These are phyloP conservation scores for Botia kubotai DNA, from an alignment of 2,797 vertebrate genomes.

Conservation along the genomic window DNA sequence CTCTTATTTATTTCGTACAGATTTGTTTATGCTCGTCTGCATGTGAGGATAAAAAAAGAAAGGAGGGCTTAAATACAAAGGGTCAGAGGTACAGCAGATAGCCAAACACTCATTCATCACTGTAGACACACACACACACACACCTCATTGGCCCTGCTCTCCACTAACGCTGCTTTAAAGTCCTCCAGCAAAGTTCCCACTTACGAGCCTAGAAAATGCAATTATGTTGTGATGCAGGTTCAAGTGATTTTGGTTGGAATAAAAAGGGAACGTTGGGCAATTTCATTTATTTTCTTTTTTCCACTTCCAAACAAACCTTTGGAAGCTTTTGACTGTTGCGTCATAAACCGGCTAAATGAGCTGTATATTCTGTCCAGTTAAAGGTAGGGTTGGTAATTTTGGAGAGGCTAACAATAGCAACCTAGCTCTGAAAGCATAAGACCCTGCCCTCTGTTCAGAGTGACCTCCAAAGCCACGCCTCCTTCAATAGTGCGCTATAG, in stretches of 20 bases:
- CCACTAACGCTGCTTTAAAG: conserved; percentile 1
- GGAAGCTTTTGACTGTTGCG: background rate
- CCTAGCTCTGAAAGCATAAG: too few relatives aligned
- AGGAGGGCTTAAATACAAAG: background rate
- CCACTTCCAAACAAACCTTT: too few relatives aligned
- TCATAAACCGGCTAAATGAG: background rate
- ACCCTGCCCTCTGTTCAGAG: too few relatives aligned
- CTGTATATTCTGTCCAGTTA: background rate
- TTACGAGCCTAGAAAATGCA: background rate
- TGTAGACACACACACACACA: background rate
- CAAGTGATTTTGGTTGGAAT: background rate
- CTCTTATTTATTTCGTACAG: background rate
- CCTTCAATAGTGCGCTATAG: too few relatives aligned
- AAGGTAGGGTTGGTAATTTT: too few relatives aligned
- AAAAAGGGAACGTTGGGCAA: background rate
- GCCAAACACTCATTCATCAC: background rate
- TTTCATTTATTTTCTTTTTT: too few relatives aligned
- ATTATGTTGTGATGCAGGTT: background rate
- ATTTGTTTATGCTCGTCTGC: background rate
- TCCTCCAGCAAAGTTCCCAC: background rate
- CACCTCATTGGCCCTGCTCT: background rate
- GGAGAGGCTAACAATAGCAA: too few relatives aligned
- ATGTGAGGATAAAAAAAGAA: background rate
- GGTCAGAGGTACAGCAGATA: conserved; percentile 8
- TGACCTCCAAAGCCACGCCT: too few relatives aligned